Base-by-base conservation (phyloP, 2,797 vertebrate genomes). In the Hipposideros larvatus region DNA sequence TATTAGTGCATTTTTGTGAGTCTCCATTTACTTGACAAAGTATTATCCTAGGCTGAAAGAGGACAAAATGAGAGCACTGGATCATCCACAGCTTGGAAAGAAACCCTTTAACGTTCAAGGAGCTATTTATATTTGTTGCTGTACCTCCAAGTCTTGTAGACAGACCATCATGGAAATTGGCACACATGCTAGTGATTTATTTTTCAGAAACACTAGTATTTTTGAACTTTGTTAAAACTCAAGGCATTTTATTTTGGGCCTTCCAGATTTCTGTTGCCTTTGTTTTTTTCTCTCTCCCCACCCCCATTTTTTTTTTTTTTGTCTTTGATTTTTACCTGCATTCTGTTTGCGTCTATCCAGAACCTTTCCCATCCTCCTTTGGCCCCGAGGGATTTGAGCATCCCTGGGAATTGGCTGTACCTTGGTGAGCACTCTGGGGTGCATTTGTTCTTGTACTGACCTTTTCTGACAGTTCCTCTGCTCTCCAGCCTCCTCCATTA, bases 391-490 rank as follows among this genome's bases (percentile, higher is more conserved):
- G 21, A 21, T 86, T 91, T 48, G 63, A 94, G 91, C 1, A 15
- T 97, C 74, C 8, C 21, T 24, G 16, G 65, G 43, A 66, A 7
- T 61, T 79, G 26, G 16, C 13, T 41, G 71, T 18, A 31, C 10
- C 71, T 87, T 16, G 1, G 24, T 11, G 34, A 19, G n/a, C 74
- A 77, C 88, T 92, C 21, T 82, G 11, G 22, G n/a, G 59, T 75
- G 16, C 71, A 85, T 53, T 22, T 85, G 83, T 82, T 89, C 73
- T 96, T 92, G 51, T 10, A 15, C 31, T 96, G 93, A 96, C 89
- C 5, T 96, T 98, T 88, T 18, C 84, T 96, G 96, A 65, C 59
- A 80, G 92, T 15, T 19, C 37, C 66, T 73, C 6, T 24, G 75
- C n/a, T 51, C 51, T 79, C 31, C 11, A 24, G 89, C 7, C 74